Conservation (phyloP, 2,888 invertebrate genomes). For the Idaea biselata region DNA sequence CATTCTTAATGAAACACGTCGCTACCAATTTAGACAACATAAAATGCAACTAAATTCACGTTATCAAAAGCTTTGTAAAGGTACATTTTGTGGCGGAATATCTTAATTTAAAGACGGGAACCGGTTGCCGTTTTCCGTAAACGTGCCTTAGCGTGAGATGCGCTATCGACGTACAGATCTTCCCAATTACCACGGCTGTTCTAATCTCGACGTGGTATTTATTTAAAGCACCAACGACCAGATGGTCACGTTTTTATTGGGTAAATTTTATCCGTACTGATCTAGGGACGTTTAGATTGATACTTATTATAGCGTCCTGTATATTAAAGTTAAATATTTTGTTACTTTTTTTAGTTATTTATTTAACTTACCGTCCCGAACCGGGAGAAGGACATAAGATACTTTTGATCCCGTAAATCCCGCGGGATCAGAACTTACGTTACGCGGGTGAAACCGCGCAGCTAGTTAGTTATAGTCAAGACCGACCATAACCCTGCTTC, state of each 20-base stretch:
- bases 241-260: constrained; percentile 32
- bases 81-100: constrained; percentile 34
- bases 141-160: constrained; percentile 40
- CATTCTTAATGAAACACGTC: constrained; percentile 5
- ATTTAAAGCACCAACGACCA: constrained; percentile 31
- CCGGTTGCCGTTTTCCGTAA: constrained; percentile 36
- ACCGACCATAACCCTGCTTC: no score
- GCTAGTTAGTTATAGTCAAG: not conserved
- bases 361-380: no score
- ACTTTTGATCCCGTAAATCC: no score
- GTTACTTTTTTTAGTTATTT: no score
- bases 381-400: no score
- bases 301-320: not conserved
- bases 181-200: constrained; percentile 36
- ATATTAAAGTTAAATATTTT: not conserved
- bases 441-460: no score
- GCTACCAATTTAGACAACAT: constrained; percentile 21
- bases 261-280: constrained; percentile 23
- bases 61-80: constrained; percentile 34
- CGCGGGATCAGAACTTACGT: no score
- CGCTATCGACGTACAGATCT: constrained; percentile 39
- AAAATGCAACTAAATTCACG: constrained; percentile 11
- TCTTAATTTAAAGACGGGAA: constrained; percentile 37
- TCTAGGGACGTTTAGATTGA: constrained; percentile 10
- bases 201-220: constrained; percentile 33